Evolutionary conservation across 2,113 vertebrate genomes (phyloP).

Genomic region (Xenus cinereus): DNA sequence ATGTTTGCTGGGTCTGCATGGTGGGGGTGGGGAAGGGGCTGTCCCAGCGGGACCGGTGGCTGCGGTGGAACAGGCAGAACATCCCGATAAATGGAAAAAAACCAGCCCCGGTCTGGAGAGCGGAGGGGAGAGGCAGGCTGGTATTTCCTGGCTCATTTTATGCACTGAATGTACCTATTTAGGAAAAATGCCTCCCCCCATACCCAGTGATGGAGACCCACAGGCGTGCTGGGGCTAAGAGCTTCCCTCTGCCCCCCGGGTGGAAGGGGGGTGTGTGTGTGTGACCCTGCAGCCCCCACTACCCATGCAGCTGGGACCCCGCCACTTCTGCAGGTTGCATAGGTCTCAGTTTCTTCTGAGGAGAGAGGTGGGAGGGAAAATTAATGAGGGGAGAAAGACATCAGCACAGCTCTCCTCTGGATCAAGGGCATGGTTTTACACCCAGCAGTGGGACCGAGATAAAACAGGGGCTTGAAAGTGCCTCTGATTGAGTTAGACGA

Average conservation of each 20-base stretch:
- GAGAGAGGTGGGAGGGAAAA: neutral
- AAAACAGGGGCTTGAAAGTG: slow-evolving; percentile 34
- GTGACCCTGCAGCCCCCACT: neutral
- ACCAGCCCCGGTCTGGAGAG: accelerated
- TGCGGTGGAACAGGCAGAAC: neutral
- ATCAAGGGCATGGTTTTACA: slow-evolving; percentile 23
- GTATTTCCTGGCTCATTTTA: slow-evolving; percentile 1
- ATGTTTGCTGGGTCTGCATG: accelerated
- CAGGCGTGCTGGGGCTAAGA: neutral
- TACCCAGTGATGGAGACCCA: neutral
- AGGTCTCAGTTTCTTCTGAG: neutral
- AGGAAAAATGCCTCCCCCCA: neutral
- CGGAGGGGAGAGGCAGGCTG: neutral
- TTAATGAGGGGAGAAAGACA: neutral
- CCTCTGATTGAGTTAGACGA: slow-evolving; percentile 35
- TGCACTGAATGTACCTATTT: neutral
- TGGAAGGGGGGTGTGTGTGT: neutral
- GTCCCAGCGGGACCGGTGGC: neutral
- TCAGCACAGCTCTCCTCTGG: neutral
- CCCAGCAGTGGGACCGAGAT: neutral
- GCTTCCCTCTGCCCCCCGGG: neutral
- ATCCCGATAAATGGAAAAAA: neutral
- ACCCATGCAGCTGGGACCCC: neutral
- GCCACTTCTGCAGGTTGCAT: neutral
- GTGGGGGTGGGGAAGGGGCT: neutral